Evolutionary conservation across 2,888 invertebrate species (phyloP), one percentile per base, ranked within the genome.

Genomic region (Phyto melanocephala): DNA sequence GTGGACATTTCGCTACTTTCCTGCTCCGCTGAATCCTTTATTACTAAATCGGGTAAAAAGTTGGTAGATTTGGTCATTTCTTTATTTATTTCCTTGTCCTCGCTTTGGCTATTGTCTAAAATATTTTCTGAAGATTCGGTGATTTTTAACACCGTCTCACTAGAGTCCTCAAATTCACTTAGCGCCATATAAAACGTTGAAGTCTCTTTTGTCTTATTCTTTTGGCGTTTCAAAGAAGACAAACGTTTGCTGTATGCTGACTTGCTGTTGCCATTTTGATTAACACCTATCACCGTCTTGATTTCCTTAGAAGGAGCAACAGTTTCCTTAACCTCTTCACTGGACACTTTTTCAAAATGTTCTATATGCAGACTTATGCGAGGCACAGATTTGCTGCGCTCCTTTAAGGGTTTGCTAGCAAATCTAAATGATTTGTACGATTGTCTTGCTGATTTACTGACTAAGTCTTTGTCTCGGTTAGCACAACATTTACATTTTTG

Each of bases 131-230:
- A 93, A 0, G 94, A 94, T 87, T 94, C 94, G 0, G 94, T 93
- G 85, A 94, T 94, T 86, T 93, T 93, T 20, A 94, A 88, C 83
- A 93, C 93, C 0, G 90, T 89, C 28, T 84, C 74, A 35, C 79
- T 72, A 2, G 85, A 42, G 6, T 84, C 84, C 17, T 90, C 89
- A 47, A 91, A 90, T 86, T 93, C 93, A 54, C 93, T 94, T 0
- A 94, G 93, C 86, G 94, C 94, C 80, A 93, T 94, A 86, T 95
- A 95, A 88, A 95, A 95, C 85, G 93, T 94, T 0, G 94, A 93
- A 0, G 93, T 93, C 37, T 93, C 93, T 40, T 93, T 92, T 87
- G 93, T 93, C 63, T 93, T 93, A 50, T 93, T 93, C 86, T 94
- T 93, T 84, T 93, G 94, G 87, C 95, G 95, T 87, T 94, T 95